These are phyloP conservation scores for Epirrita christyi DNA, from an alignment of 2,888 invertebrate species.

Conservation along the genomic window DNA sequence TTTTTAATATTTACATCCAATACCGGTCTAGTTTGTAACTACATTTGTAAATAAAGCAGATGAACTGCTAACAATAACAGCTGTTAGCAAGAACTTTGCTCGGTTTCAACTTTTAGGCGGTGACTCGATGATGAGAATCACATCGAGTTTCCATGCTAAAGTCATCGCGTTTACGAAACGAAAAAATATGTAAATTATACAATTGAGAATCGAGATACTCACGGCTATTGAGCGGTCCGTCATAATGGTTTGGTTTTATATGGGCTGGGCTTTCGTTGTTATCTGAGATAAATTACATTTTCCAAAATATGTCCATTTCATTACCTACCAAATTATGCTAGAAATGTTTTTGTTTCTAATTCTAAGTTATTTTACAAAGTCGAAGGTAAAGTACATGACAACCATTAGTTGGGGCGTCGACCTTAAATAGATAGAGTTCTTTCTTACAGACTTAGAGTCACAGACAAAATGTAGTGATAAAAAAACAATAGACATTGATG, in stretches of 20 bases:
- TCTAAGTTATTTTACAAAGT: conserved; percentile 41
- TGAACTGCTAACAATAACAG: too few relatives aligned
- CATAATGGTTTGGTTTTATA: conserved; percentile 47
- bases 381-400: conserved; percentile 58
- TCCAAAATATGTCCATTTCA: conserved; percentile 36
- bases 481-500: too few relatives aligned
- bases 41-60: too few relatives aligned
- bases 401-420: conserved; percentile 68
- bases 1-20: too few relatives aligned
- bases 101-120: not conserved
- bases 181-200: conserved; percentile 14
- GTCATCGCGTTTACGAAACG: conserved; percentile 34
- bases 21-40: too few relatives aligned
- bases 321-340: not conserved
- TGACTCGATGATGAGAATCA: conserved; percentile 23
- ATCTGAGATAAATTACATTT: too few relatives aligned
- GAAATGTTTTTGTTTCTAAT: conserved; percentile 4
- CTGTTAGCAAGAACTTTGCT: not conserved
- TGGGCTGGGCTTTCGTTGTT: not conserved
- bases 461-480: too few relatives aligned
- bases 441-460: too few relatives aligned
- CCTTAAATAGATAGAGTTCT: too few relatives aligned
- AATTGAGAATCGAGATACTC: conserved; percentile 45
- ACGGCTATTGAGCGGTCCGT: conserved; percentile 73
- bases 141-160: conserved; percentile 49